phyloP scores from a whole-genome alignment of 1,140 invertebrate genomes.

The Papilio xuthus region DNA sequence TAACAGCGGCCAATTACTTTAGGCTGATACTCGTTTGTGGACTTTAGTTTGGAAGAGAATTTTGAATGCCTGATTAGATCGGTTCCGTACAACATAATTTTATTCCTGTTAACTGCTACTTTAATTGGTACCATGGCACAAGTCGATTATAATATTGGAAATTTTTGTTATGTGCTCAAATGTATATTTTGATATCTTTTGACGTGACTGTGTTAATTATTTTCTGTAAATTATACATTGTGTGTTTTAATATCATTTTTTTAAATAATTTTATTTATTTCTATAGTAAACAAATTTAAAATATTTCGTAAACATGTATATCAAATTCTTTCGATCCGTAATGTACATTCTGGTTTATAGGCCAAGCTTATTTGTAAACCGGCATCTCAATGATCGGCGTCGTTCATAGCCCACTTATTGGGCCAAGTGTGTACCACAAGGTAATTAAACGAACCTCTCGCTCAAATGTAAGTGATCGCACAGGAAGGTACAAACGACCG shows the following conservation, averaged over 20 bases:
- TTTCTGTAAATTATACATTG: not conserved
- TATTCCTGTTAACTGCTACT: constrained; percentile 19
- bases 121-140: not conserved
- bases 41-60: constrained; percentile 51
- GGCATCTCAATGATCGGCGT: constrained; percentile 41
- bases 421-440: constrained; percentile 36
- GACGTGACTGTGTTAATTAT: not conserved
- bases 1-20: constrained; percentile 62
- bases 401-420: constrained; percentile 46
- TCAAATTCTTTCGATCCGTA: not conserved
- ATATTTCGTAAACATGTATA: not conserved
- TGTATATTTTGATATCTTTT: not conserved
- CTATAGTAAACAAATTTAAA: too few species aligned
- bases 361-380: constrained; percentile 36
- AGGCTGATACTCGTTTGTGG: constrained; percentile 44
- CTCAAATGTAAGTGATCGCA: constrained; percentile 14
- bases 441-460: constrained; percentile 37
- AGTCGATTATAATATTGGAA: not conserved
- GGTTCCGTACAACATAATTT: constrained; percentile 9
- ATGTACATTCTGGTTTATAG: not conserved
- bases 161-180: not conserved
- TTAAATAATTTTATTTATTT: not conserved
- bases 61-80: constrained; percentile 18
- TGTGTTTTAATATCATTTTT: not conserved
- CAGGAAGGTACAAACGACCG: constrained; percentile 3